Conservation (phyloP, 2,888 invertebrate genomes). For the Rosalia funebris region DNA sequence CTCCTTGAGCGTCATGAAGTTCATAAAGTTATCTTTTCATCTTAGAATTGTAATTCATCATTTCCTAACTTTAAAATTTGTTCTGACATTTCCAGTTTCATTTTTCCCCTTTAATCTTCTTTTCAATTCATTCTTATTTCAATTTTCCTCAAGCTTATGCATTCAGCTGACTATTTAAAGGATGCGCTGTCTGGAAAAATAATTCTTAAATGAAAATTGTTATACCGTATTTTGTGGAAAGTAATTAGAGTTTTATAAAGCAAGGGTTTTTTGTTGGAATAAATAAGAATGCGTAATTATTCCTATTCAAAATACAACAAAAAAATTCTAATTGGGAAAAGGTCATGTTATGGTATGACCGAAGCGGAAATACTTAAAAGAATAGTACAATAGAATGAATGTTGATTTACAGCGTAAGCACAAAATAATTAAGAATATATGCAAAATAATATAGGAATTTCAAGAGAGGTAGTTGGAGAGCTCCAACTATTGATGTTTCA, state of each 20-base stretch:
- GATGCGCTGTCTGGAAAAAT: constrained; percentile 8
- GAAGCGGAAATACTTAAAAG: no score
- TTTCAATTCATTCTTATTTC: constrained; percentile 37
- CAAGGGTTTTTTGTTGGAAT: no score
- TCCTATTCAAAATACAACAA: no score
- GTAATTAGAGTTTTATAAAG: constrained; percentile 7
- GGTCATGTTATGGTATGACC: no score
- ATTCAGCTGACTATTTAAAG: constrained; percentile 22
- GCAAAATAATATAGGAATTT: no score
- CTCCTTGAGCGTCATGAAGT: not conserved
- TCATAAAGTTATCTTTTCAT: constrained; percentile 31
- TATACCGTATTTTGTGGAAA: not conserved
- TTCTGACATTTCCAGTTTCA: constrained; percentile 41
- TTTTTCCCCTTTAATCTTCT: constrained; percentile 40
- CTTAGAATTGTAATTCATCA: constrained; percentile 39
- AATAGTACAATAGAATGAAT: no score
- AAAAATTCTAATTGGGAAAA: no score
- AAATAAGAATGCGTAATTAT: no score
- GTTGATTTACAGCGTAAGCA: no score
- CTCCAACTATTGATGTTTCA: no score
- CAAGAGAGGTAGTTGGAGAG: no score
- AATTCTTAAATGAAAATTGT: constrained; percentile 1
- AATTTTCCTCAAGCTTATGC: constrained; percentile 35
- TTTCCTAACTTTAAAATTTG: constrained; percentile 32
- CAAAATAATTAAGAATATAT: no score